Evolutionary conservation across 2,113 vertebrate genomes (phyloP).

Genomic region (Anolis sagrei): DNA sequence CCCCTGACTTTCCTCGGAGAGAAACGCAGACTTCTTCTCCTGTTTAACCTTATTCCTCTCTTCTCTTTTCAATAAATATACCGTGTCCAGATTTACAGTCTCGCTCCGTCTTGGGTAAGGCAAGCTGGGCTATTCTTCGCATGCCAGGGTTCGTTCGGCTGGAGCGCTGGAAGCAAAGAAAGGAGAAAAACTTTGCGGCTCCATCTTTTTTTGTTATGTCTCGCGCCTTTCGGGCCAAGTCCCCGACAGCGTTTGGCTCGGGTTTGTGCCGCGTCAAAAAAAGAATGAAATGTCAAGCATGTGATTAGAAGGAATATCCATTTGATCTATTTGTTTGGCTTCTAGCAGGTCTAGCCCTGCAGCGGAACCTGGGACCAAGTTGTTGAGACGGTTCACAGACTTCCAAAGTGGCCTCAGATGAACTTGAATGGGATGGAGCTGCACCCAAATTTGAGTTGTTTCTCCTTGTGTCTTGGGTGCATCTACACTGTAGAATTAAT

Average conservation of each 20-base stretch:
- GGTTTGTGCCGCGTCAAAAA: neutral
- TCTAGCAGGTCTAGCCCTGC: neutral
- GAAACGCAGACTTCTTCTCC: conserved; percentile 29
- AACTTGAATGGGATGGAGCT: neutral
- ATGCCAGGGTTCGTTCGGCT: neutral
- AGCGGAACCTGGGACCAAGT: neutral
- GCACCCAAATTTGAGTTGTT: too few relatives aligned
- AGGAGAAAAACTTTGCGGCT: neutral
- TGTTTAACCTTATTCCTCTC: conserved; percentile 39
- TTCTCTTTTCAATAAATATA: conserved; percentile 38
- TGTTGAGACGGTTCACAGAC: neutral
- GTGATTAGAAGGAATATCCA: conserved; percentile 13
- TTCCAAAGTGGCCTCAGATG: neutral
- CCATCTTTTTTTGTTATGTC: conserved; percentile 30
- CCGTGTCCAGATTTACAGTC: neutral
- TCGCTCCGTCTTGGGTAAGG: conserved; percentile 7
- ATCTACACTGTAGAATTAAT: too few relatives aligned
- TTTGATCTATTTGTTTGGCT: conserved; percentile 3
- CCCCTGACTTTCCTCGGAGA: neutral
- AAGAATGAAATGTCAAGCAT: conserved; percentile 31
- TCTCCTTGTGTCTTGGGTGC: neutral
- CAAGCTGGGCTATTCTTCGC: neutral
- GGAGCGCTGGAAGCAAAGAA: neutral
- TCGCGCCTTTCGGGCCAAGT: conserved; percentile 8
- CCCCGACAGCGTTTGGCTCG: conserved; percentile 30